Evolutionary conservation across 2,888 invertebrate species (phyloP).

Genomic region (Conus canariensis): DNA sequence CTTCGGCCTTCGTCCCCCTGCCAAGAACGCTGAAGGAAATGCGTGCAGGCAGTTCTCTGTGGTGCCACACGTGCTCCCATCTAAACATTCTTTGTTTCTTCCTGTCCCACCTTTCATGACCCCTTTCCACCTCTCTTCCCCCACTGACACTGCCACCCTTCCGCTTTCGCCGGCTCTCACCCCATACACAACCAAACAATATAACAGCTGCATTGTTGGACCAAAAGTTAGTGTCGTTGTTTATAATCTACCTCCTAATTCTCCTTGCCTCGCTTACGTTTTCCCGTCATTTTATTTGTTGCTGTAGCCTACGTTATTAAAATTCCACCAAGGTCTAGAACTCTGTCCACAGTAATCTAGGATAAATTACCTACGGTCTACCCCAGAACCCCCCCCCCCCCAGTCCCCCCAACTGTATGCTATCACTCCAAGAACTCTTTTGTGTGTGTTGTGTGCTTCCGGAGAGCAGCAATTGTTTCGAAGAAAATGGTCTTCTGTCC

Average conservation of each 20-base stretch:
- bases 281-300: neutral
- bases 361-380: no score
- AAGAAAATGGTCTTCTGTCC: no score
- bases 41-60: no score
- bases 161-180: neutral
- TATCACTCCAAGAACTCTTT: no score
- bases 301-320: neutral
- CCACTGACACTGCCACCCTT: neutral
- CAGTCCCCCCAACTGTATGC: no score
- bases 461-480: no score
- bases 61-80: no score
- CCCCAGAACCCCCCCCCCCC: no score
- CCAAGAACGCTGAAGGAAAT: neutral
- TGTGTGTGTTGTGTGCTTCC: no score
- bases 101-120: neutral
- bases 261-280: neutral
- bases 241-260: neutral
- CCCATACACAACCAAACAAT: neutral
- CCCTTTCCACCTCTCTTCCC: neutral
- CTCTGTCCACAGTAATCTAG: no score
- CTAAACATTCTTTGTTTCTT: neutral
- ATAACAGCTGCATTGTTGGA: neutral
- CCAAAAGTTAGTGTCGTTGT: no score
- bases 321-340: no score
- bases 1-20: neutral